Base-by-base conservation (phyloP, 2,113 vertebrate species). In the Lampris megalopsis region DNA sequence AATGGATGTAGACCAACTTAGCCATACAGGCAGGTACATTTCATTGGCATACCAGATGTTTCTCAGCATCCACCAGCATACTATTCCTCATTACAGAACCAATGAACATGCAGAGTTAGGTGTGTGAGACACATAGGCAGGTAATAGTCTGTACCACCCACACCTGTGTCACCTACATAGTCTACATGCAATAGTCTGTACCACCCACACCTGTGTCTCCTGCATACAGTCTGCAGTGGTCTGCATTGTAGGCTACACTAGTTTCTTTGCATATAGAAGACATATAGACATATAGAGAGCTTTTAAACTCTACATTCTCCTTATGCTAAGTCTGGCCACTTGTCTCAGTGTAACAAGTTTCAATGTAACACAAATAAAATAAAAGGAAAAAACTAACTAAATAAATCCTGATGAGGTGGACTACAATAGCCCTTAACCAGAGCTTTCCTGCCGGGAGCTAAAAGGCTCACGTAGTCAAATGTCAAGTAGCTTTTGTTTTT, bases 401-500 rank as follows among this genome's bases (percentile, higher is more conserved):
- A 24, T 24, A 24, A 24, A 24, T 24, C 24, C 24, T 24, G 24
- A 24, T 24, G 41, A 80, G 43, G 57, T 73, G 37, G 24, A 72
- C 52, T 4, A 75, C 59, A 77, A 48, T 45, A 54, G 56, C 13
- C 57, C 48, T 58, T 57, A 68, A 45, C 58, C 35, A n/a, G 40
- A 10, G 10, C 6, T 24, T 41, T 38, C 42, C 42, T 77, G 24
- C 54, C 60, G 41, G 50, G 43, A 53, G 48, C 7, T 75, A 75
- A n/a, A 68, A 38, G 36, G 59, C 56, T 35, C 5, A 2, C 50
- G 56, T 4, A 47, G 41, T 67, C 0, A 37, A 59, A 64, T 63
- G 81, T 76, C 79, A 43, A 89, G 75, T 76, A 77, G 42, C 48
- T 71, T 84, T 88, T 79, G 58, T 79, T 75, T 62, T 81, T 69